Evolutionary conservation across 2,888 invertebrate genomes (phyloP), one percentile per base, ranked within the genome.

Genomic region (Nycteola revayana): DNA sequence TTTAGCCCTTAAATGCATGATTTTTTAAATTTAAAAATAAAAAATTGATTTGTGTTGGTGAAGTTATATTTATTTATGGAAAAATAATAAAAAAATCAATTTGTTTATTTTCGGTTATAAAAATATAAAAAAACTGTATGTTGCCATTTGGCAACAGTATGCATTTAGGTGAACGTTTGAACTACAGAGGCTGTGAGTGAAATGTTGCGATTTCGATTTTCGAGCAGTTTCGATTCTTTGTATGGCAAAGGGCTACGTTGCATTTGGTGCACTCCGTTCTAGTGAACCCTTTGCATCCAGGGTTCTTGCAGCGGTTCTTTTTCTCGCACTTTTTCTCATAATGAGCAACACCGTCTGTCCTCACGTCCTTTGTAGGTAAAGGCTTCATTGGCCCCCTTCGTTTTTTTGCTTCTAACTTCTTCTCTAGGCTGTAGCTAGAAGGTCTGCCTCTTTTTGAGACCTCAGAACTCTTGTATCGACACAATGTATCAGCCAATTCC

Each of bases 191-290:
- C 2, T 5, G 7, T 3, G 2, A 21, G 21, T 59, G 55, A 53
- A 57, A 62, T 59, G 55, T 55, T 52, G 55, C 55, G 60, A 57
- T n/a, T n/a, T n/a, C n/a, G n/a, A n/a, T n/a, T n/a, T n/a, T n/a
- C n/a, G n/a, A 59, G 54, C 56, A 60, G 55, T 60, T 66, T 43
- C 46, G 60, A 56, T 60, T 56, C 54, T 60, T 62, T 36, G 50
- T 60, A 53, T 60, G 55, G 51, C 58, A 60, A 58, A 60, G 56
- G 52, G 58, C 58, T 49, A 61, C 58, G 49, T 48, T 44, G 57
- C 58, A 63, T 58, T 61, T 62, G 60, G 62, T 49, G 53, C 59
- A 63, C 48, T 60, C 49, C 56, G 53, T 60, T 33, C 51, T 56
- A 25, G 58, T 55, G 54, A 53, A 58, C 9, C 59, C 54, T 53